A percentile compares a stretch with the other conserved stretches of the same genome.
Conservation (phyloP, 2,113 vertebrate genomes). For the Sinocyclocheilus anophthalmus region DNA sequence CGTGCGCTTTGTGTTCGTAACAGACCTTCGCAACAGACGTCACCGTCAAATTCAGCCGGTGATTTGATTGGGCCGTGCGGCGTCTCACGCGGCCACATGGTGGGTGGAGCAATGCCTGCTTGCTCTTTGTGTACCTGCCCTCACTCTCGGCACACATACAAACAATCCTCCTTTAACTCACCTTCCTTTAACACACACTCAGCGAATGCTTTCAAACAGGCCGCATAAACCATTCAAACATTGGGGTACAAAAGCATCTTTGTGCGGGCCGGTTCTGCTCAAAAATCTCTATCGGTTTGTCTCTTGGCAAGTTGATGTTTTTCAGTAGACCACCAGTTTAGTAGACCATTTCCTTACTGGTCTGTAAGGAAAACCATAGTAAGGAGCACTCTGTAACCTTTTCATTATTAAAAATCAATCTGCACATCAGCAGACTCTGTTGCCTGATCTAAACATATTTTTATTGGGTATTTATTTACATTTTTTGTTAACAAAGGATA, state of each 20-base stretch:
- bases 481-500: too few relatives aligned
- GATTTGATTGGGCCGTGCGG: slow-evolving; percentile 41
- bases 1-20: slow-evolving; percentile 23
- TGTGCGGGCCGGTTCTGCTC: slow-evolving; percentile 41
- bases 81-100: slow-evolving; percentile 7
- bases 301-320: slow-evolving; percentile 23
- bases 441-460: too few relatives aligned
- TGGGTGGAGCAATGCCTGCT: slow-evolving; percentile 33
- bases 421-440: too few relatives aligned
- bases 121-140: slow-evolving; percentile 32
- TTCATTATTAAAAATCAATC: not conserved
- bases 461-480: too few relatives aligned
- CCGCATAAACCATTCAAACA: slow-evolving; percentile 42
- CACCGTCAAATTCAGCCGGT: slow-evolving; percentile 12
- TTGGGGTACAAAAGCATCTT: slow-evolving; percentile 43
- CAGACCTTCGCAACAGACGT: slow-evolving; percentile 57
- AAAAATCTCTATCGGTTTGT: slow-evolving; percentile 24
- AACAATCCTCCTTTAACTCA: slow-evolving; percentile 34
- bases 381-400: not conserved
- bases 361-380: not conserved
- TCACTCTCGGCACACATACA: slow-evolving; percentile 14
- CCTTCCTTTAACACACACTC: slow-evolving; percentile 47
- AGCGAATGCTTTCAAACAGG: slow-evolving; percentile 29
- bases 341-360: not conserved
- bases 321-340: slow-evolving; percentile 15